Conservation (phyloP, 37 sponge, comb jelly and placozoan species). For the Bolinopsis microptera region DNA sequence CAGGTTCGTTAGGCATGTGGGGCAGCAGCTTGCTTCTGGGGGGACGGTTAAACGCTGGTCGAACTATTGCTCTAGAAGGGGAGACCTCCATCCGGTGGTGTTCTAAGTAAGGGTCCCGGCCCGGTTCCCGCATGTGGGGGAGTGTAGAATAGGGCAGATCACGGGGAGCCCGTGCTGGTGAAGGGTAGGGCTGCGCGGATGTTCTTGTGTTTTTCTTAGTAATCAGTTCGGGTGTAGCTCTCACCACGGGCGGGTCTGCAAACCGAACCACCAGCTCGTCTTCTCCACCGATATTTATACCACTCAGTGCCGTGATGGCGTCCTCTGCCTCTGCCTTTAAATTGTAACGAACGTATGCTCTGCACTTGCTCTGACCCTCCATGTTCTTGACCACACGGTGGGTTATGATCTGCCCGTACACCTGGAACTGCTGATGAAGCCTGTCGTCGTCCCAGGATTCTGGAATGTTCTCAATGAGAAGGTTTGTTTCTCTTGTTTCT, state of each 20-base stretch:
- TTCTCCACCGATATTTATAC: not conserved
- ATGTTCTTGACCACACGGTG: not conserved
- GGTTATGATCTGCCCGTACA: constrained; percentile 56
- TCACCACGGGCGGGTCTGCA: constrained; percentile 29
- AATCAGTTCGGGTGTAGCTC: constrained; percentile 42
- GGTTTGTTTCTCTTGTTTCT: constrained; percentile 45
- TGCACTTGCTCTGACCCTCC: constrained; percentile 1
- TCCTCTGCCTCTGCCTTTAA: constrained; percentile 57
- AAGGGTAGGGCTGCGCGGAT: not conserved
- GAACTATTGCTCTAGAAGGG: not conserved
- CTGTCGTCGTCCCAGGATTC: not conserved
- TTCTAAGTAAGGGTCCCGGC: not conserved
- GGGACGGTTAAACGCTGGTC: not conserved
- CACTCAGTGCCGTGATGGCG: constrained; percentile 53
- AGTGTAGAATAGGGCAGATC: not conserved
- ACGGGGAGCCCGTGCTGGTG: not conserved
- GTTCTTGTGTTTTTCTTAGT: constrained; percentile 7
- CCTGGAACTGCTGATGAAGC: not conserved
- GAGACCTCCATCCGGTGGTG: not conserved
- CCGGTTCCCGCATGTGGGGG: not conserved
- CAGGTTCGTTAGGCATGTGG: not conserved
- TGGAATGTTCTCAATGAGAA: constrained; percentile 50
- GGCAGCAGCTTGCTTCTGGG: not conserved
- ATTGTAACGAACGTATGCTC: constrained; percentile 32
- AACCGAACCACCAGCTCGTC: constrained; percentile 46